phyloP scores from a whole-genome alignment of 2,888 invertebrate genomes.

The Sarcophaga caerulescens region DNA sequence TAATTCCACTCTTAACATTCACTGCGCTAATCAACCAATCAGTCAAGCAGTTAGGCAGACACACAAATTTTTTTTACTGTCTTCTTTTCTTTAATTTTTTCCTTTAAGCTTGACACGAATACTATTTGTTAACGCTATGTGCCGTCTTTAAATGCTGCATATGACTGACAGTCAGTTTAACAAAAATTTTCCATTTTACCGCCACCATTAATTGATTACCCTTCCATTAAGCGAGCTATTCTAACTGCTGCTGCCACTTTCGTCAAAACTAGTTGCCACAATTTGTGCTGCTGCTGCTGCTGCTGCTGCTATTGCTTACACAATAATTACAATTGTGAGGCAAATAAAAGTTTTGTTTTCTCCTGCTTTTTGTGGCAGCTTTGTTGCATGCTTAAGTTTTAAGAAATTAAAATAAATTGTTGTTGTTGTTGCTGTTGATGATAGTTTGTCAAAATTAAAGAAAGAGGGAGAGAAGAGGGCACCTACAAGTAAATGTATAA shows the following conservation, averaged over 20 bases:
- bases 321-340: not conserved
- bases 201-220: constrained; percentile 45
- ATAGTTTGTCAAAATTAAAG: constrained; percentile 20
- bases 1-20: not conserved
- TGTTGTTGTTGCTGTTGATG: not conserved
- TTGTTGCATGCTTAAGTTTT: not conserved
- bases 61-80: no score
- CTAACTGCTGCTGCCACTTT: not conserved
- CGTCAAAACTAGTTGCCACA: not conserved
- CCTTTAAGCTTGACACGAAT: constrained; percentile 7
- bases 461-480: not conserved
- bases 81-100: not conserved
- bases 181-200: constrained; percentile 13
- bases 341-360: constrained; percentile 1
- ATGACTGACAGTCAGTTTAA: constrained; percentile 25
- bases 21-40: constrained; percentile 1
- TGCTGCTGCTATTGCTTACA: not conserved
- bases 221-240: not conserved
- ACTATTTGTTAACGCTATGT: not conserved
- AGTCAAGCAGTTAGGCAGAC: not conserved
- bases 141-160: not conserved
- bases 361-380: not conserved
- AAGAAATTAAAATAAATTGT: not conserved
- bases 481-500: not conserved
- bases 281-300: not conserved